phyloP scores from a whole-genome alignment of 2,113 vertebrate genomes.

The Maccullochella peelii region DNA sequence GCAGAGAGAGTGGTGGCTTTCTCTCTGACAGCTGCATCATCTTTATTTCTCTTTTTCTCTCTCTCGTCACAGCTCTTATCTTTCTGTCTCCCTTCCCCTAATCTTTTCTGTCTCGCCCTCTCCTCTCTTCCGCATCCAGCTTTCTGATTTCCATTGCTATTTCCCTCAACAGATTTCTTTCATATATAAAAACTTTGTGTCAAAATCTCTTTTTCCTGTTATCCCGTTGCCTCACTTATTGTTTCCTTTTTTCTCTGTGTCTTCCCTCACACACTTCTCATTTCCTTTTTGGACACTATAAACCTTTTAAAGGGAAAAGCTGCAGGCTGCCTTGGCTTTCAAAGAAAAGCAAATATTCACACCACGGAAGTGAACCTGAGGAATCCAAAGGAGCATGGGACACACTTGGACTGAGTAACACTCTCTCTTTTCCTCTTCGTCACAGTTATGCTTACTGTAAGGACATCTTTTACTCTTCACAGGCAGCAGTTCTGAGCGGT shows the following conservation, averaged over 20 bases:
- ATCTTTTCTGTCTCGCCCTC: background rate
- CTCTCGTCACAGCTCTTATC: background rate
- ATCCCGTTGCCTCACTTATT: background rate
- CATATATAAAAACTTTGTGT: background rate
- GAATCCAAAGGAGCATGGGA: conserved; percentile 26
- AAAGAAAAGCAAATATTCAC: conserved; percentile 40
- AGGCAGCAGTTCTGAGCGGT: background rate
- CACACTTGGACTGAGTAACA: conserved; percentile 12
- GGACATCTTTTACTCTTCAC: conserved; percentile 16
- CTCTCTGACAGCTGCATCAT: conserved; percentile 30
- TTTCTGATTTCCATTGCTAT: background rate
- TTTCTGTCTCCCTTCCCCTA: background rate
- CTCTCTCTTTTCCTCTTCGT: conserved; percentile 13
- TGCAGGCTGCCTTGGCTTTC: conserved; percentile 11
- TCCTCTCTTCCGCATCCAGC: background rate
- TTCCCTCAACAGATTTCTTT: background rate
- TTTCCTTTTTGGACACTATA: conserved; percentile 25
- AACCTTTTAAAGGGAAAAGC: conserved; percentile 48
- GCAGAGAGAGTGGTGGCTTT: conserved; percentile 37
- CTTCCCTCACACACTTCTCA: background rate
- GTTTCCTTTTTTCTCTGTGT: background rate
- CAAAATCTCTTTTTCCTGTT: background rate
- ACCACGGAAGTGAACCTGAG: conserved; percentile 17
- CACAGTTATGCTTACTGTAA: conserved; percentile 8
- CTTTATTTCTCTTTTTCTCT: conserved; percentile 29